Evolutionary conservation across 2,888 invertebrate genomes (phyloP).

Genomic region (Stenodema calcarata): DNA sequence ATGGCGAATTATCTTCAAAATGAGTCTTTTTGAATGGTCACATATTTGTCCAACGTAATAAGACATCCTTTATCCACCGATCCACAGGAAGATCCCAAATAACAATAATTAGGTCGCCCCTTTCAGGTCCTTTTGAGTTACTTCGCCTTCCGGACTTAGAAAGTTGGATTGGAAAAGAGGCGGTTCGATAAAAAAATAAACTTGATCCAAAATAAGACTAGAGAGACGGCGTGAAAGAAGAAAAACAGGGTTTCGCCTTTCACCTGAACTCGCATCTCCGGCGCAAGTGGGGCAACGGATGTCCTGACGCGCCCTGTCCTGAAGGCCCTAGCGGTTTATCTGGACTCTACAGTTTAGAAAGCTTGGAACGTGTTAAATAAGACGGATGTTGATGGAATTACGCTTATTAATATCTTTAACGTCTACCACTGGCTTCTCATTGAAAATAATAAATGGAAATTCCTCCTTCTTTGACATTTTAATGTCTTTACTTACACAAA

Average conservation of each 20-base stretch:
- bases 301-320: not conserved
- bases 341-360: not conserved
- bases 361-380: not conserved
- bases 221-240: not conserved
- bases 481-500: no score
- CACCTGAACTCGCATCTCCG: not conserved
- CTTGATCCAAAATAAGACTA: conserved; percentile 9
- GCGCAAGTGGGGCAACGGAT: not conserved
- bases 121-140: not conserved
- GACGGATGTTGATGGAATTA: no score
- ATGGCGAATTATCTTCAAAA: no score
- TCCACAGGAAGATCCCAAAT: not conserved
- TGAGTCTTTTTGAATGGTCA: no score
- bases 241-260: conserved; percentile 2
- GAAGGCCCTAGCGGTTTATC: not conserved
- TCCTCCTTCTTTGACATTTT: no score
- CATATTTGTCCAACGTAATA: no score
- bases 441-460: no score
- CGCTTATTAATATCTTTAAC: not conserved
- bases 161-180: not conserved
- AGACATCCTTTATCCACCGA: no score
- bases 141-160: conserved; percentile 7
- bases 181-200: not conserved
- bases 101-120: not conserved
- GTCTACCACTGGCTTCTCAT: no score